Conservation (phyloP, 2,113 vertebrate genomes). For the Serinus canaria region DNA sequence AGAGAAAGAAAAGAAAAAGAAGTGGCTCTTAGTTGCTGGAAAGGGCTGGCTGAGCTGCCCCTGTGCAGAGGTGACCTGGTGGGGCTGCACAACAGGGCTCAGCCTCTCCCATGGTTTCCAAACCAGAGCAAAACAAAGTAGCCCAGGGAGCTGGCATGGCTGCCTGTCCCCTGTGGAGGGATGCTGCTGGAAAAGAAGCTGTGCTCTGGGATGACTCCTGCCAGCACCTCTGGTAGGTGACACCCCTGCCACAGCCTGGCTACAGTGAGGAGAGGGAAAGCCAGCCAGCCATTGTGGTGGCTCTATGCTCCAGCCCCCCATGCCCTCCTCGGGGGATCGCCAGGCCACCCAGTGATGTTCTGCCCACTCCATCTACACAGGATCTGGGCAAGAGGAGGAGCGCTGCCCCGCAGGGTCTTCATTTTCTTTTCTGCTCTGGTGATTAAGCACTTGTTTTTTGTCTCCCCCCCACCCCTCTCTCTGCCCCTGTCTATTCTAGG, state of each 20-base stretch:
- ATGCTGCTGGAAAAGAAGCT: neutral
- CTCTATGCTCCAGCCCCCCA: neutral
- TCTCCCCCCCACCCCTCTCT: constrained; percentile 30
- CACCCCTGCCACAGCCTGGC: neutral
- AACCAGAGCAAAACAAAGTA: neutral
- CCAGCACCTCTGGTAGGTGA: neutral
- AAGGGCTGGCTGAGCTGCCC: neutral
- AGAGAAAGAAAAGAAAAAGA: constrained; percentile 62
- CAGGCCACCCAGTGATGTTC: neutral
- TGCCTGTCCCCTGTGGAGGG: neutral
- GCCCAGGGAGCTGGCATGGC: neutral
- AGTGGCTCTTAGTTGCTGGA: neutral
- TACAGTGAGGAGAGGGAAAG: neutral
- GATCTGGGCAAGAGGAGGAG: neutral
- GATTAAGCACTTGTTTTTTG: constrained; percentile 71
- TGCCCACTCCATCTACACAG: rapidly evolving
- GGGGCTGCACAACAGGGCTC: neutral
- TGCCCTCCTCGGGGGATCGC: neutral
- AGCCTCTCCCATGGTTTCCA: neutral
- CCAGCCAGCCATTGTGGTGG: neutral
- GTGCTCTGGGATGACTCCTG: neutral
- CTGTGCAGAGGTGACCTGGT: neutral
- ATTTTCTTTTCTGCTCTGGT: constrained; percentile 52
- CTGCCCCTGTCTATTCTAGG: constrained; percentile 82
- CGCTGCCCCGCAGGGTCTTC: neutral